Percentiles rank a stretch among this genome's conserved stretches.
Evolutionary conservation across 2,113 vertebrate genomes (phyloP).

Genomic region (Limnothrissa miodon): DNA sequence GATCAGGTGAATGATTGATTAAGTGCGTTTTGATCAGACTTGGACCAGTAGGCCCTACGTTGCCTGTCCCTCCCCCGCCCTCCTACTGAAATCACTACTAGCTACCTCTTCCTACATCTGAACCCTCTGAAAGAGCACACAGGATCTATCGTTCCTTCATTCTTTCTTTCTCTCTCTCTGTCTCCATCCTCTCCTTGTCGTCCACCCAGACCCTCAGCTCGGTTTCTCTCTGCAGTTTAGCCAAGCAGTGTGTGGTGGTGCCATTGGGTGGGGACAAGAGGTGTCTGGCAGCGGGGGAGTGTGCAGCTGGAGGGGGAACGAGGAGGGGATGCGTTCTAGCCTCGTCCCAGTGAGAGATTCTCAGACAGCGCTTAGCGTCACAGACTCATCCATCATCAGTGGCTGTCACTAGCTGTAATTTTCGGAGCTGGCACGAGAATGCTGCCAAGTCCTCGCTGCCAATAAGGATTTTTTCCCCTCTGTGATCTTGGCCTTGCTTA

Average conservation of each 20-base stretch:
- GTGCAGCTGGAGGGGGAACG: not conserved
- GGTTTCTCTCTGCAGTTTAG: not conserved
- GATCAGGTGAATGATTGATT: constrained; percentile 56
- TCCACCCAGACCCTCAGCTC: not conserved
- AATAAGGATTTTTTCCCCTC: not conserved
- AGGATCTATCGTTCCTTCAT: constrained; percentile 38
- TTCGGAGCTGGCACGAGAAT: not conserved
- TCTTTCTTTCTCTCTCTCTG: constrained; percentile 33
- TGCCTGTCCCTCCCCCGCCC: constrained; percentile 18
- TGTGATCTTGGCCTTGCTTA: not conserved
- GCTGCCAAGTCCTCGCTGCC: constrained; percentile 6
- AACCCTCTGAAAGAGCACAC: constrained; percentile 36
- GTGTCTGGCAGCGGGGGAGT: not conserved
- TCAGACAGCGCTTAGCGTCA: not conserved
- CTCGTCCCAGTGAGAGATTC: not conserved
- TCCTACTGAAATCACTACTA: constrained; percentile 12
- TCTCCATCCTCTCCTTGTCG: not conserved
- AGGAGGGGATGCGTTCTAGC: not conserved
- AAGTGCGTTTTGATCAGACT: constrained; percentile 56
- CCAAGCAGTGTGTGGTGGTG: not conserved
- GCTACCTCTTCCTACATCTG: constrained; percentile 30
- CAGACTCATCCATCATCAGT: not conserved
- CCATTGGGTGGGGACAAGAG: not conserved
- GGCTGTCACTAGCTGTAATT: not conserved
- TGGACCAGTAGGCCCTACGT: not conserved